Conservation (phyloP, 2,888 invertebrate species). For the Sphaerophoria taeniata region DNA sequence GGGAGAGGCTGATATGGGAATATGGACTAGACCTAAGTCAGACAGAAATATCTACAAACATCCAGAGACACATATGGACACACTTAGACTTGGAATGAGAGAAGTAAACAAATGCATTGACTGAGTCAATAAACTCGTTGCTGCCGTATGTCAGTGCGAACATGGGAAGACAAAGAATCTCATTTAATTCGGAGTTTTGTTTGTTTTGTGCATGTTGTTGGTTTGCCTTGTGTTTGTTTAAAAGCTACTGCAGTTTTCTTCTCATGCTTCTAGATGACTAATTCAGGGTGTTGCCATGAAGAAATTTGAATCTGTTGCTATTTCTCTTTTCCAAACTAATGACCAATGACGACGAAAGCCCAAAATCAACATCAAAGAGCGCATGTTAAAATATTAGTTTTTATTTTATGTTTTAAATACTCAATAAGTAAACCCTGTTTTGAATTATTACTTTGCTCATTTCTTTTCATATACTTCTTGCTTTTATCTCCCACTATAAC, state of each 20-base stretch:
- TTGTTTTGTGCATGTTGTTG: conserved; percentile 47
- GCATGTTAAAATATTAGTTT: neutral
- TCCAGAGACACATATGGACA: conserved; percentile 59
- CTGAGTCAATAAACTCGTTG: conserved; percentile 60
- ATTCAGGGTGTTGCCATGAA: conserved; percentile 9
- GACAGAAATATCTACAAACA: conserved; percentile 56
- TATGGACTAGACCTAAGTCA: conserved; percentile 42
- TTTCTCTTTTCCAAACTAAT: too few species aligned
- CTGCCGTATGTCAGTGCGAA: neutral
- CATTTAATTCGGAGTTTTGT: conserved; percentile 68
- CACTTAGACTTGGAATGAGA: conserved; percentile 23
- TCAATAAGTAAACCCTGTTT: neutral
- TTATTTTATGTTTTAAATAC: conserved; percentile 9
- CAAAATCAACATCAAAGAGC: too few species aligned
- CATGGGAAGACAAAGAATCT: conserved; percentile 67
- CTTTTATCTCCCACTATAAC: too few species aligned
- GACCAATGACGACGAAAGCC: too few species aligned
- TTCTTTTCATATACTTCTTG: neutral
- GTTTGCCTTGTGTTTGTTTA: conserved; percentile 20
- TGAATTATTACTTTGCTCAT: neutral
- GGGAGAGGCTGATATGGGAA: neutral
- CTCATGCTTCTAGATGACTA: neutral
- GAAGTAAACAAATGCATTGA: conserved; percentile 60
- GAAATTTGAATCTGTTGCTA: too few species aligned
- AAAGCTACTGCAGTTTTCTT: conserved; percentile 7